Evolutionary conservation across 1,140 invertebrate genomes (phyloP).

Genomic region (Ectropis grisescens): DNA sequence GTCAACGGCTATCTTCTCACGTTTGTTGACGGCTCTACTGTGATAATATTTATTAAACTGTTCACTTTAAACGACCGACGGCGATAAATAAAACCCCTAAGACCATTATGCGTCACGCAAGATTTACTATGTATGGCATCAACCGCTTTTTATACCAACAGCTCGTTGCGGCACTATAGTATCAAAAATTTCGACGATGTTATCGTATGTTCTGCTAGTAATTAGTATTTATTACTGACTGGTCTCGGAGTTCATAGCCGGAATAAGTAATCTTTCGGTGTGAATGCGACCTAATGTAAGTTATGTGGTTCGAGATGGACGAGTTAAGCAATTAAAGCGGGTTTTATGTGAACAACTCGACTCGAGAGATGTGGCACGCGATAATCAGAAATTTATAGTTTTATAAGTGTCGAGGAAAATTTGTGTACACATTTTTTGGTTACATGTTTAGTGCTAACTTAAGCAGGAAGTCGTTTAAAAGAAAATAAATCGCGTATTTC

Average conservation of each 20-base stretch:
- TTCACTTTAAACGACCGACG: constrained; percentile 47
- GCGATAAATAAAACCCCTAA: constrained; percentile 56
- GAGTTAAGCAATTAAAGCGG: constrained; percentile 54
- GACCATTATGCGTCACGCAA: constrained; percentile 55
- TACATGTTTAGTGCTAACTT: no score
- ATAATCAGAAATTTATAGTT: constrained; percentile 35
- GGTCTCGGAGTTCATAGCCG: constrained; percentile 18
- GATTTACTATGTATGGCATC: constrained; percentile 59
- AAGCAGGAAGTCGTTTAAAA: no score
- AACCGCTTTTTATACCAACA: constrained; percentile 33
- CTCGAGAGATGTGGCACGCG: constrained; percentile 31
- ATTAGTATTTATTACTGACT: constrained; percentile 62
- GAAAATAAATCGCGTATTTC: constrained; percentile 11
- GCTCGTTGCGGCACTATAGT: constrained; percentile 29
- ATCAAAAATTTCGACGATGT: constrained; percentile 50
- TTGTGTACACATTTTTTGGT: no score
- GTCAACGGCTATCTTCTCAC: constrained; percentile 65
- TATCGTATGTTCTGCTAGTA: constrained; percentile 63
- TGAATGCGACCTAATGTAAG: constrained; percentile 41
- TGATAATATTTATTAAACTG: constrained; percentile 69
- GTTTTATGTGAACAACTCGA: constrained; percentile 34
- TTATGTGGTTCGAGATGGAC: constrained; percentile 41
- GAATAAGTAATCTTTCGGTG: constrained; percentile 22
- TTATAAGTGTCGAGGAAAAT: constrained; percentile 12
- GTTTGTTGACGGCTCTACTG: constrained; percentile 65